Percentiles rank a stretch among this genome's conserved stretches.
Conservation (phyloP, 2,888 invertebrate species). For the Athalia rosae region DNA sequence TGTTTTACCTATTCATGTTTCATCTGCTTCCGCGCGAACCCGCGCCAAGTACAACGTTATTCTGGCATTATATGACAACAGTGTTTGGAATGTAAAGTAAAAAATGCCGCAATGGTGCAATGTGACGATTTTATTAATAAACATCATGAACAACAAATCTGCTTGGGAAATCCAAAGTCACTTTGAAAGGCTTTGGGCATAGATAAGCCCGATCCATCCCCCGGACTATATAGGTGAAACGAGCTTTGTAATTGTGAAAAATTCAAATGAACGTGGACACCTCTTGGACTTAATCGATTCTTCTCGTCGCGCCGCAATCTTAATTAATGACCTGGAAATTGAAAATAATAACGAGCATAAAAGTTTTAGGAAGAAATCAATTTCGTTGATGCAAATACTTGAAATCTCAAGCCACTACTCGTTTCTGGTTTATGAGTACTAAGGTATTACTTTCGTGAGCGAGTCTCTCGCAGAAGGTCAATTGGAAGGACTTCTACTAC, state of each 20-base stretch:
- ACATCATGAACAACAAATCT: background rate
- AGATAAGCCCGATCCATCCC: conserved; percentile 51
- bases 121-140: background rate
- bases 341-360: conserved; percentile 7
- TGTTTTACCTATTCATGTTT: too few species aligned
- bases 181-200: conserved; percentile 48
- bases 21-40: too few species aligned
- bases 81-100: background rate
- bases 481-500: too few species aligned
- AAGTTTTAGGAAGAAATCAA: background rate
- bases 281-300: conserved; percentile 37
- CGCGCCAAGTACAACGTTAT: too few species aligned
- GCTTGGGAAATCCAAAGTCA: conserved; percentile 36
- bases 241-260: background rate
- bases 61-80: too few species aligned
- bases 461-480: too few species aligned
- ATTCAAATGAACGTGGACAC: conserved; percentile 26
- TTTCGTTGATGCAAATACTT: too few species aligned
- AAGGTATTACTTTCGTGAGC: too few species aligned
- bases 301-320: conserved; percentile 19
- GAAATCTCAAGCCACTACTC: too few species aligned
- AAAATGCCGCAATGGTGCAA: background rate
- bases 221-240: conserved; percentile 43
- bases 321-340: conserved; percentile 37
- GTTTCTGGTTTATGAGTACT: background rate